These are phyloP conservation scores for Diarsia mendica DNA, from an alignment of 2,888 invertebrate genomes.

Conservation along the genomic window DNA sequence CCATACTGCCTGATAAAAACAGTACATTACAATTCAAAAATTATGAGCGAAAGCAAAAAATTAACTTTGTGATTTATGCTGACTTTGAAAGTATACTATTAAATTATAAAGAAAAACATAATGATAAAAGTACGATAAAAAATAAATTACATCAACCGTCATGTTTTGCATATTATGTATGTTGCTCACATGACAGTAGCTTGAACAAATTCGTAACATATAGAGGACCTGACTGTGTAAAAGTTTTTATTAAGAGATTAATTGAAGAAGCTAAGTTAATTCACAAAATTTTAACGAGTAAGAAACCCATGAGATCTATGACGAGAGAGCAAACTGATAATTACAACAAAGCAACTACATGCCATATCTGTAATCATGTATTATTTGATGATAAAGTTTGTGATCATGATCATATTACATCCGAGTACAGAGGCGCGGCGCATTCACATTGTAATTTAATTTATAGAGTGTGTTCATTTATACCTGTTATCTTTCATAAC, in stretches of 20 bases:
- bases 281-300: constrained; percentile 14
- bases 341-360: constrained; percentile 17
- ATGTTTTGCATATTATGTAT: constrained; percentile 56
- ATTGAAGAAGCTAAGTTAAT: constrained; percentile 26
- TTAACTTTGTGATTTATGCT: constrained; percentile 47
- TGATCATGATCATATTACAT: constrained; percentile 46
- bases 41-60: constrained; percentile 41
- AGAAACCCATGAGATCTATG: constrained; percentile 4
- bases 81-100: constrained; percentile 2
- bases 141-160: constrained; percentile 38
- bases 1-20: constrained; percentile 39
- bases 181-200: constrained; percentile 46
- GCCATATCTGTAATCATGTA: constrained; percentile 6
- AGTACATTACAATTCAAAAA: constrained; percentile 17
- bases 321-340: neutral
- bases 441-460: constrained; percentile 54
- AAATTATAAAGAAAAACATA: neutral
- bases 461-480: constrained; percentile 48
- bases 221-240: constrained; percentile 28
- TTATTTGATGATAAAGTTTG: constrained; percentile 18
- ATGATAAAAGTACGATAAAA: constrained; percentile 17
- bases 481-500: constrained; percentile 64
- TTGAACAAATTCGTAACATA: constrained; percentile 54
- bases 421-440: constrained; percentile 47
- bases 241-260: constrained; percentile 30